phyloP scores from a whole-genome alignment of 1,140 invertebrate genomes.

The Diabrotica undecimpunctata region DNA sequence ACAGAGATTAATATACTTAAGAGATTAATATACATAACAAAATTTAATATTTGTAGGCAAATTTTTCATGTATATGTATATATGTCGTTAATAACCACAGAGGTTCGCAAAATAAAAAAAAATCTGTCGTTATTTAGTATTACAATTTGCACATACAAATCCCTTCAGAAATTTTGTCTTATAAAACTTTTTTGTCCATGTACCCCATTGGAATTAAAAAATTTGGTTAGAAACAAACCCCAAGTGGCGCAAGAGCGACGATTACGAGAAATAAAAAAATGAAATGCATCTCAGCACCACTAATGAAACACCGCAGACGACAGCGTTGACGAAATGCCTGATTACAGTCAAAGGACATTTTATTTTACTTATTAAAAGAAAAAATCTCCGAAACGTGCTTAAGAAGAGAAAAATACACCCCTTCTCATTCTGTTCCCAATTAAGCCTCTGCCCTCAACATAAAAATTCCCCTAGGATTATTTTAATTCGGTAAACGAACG shows the following conservation, averaged over 20 bases:
- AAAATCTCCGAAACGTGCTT: conserved; percentile 2
- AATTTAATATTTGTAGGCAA: no score
- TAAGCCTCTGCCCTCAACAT: not conserved
- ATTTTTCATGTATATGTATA: no score
- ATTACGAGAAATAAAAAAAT: not conserved
- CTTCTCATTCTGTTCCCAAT: conserved; percentile 2
- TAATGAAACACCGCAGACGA: not conserved
- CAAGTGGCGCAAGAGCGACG: not conserved
- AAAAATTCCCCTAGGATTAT: conserved; percentile 10
- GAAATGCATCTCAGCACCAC: not conserved
- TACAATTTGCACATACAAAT: no score
- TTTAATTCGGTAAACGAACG: conserved; percentile 8
- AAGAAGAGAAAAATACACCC: not conserved
- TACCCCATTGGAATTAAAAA: not conserved
- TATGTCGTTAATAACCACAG: no score
- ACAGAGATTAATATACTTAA: no score
- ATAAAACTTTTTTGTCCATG: no score
- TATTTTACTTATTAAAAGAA: conserved; percentile 3
- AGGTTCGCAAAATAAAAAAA: no score
- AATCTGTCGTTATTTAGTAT: no score
- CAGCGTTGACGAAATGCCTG: conserved; percentile 1
- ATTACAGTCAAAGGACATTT: conserved; percentile 2
- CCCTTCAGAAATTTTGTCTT: no score
- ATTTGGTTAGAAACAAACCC: not conserved
- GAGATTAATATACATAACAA: no score